Base-by-base conservation (phyloP, 2,113 vertebrate genomes). In the Pipa parva region DNA sequence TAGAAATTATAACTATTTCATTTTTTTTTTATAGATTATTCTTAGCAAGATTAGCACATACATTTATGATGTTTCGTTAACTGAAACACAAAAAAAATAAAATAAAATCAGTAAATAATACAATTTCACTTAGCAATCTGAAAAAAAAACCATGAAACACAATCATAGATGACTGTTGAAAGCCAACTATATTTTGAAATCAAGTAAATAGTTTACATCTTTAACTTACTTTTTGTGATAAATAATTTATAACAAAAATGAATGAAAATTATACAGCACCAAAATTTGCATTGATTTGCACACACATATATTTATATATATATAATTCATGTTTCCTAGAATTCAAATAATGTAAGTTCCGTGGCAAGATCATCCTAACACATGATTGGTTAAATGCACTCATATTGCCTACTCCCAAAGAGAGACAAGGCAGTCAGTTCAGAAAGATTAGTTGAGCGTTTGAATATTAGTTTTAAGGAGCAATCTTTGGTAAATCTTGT, bases 211-310 rank as follows among this genome's bases (percentile, higher is more conserved):
- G 39, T 58, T 61, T 42, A 61, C 66, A 70, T 31, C 28, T 59
- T 60, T 69, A 69, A 31, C 66, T 54, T 70, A 61, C 49, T 50
- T 42, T 20, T 42, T 36, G 48, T 28, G 39, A 70, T 60, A 67
- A 49, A 58, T 67, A 39, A 70, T 61, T 61, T 61, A 60, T 61
- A 70, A 70, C 48, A 70, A 70, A 54, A 60, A 59, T 49, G 50
- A 59, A 67, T 33, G 3, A 50, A 70, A 61, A 51, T 54, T 52
- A 61, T 61, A 61, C 66, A 70, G 66, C 66, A 70, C 66, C 66
- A 70, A 61, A 70, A 13, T 45, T 70, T 70, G 66, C 66, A 70
- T 70, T 70, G 66, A 61, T 70, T 70, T 70, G 66, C 66, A 70
- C 66, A 70, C 58, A 70, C 46, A 68, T 24, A 27, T 37, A 68